Evolutionary conservation across 2,797 vertebrate species (phyloP), one percentile per base, ranked within the genome.

Genomic region (Tenualosa thibaudeaui): DNA sequence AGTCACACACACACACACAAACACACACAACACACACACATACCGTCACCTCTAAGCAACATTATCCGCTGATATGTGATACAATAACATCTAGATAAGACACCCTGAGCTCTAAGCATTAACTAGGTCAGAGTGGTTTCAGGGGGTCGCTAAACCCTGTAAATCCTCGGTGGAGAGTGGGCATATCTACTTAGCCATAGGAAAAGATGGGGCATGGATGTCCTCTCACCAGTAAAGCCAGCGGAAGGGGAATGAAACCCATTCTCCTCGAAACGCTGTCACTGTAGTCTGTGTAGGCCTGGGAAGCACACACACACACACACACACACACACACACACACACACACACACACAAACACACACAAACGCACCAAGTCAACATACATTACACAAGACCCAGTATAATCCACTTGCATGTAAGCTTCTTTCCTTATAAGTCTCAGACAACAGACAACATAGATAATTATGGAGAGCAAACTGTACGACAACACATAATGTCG

Each of bases 241-340:
- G 91, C 3, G 98, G 98, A 91, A 99, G 98, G 26, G 98, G 98
- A 91, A 99, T 99, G 90, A 99, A 99, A 6, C 98, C 98, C 98
- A 99, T 99, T 91, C 98, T 96, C 90, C 98, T 97, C 71, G 98
- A 99, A 46, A 99, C 98, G 0, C 98, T 98, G 92, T 99, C 98
- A 81, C 98, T 99, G 93, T 99, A 99, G 93, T 99, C 98, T 68
- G 98, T 99, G 84, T 99, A 99, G 0, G 98, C 98, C 98, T 99
- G 91, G 43, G 51, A 84, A 85, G 85, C 51, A 82, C 68, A 65
- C 12, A 82, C 90, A 81, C 87, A 78, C 51, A 86, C 43, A 0
- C 75, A 84, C 81, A 0, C 22, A 86, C n/a, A 24, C 68, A 78
- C 65, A 71, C 9, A 17, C 65, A 71, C 65, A 37, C 65, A 71